phyloP scores from a whole-genome alignment of 2,888 invertebrate genomes.

The Oxystoma pomonae region DNA sequence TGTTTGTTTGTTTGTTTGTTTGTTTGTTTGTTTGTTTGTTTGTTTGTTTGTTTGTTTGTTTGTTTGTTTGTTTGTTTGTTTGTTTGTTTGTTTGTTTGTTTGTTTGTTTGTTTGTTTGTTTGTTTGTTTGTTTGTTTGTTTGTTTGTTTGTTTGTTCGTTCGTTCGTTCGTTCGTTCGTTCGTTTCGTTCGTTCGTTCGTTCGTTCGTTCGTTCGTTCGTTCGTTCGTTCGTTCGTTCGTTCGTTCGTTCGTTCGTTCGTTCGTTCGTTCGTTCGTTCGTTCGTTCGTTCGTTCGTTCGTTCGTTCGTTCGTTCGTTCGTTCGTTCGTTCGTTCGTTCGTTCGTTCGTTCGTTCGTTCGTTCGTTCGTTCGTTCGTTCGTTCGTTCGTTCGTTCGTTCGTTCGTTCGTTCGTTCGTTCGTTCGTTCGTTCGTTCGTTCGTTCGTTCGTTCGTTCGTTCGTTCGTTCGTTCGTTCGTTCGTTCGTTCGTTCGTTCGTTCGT shows the following conservation, averaged over 20 bases:
- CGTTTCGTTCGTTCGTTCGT: too few relatives aligned
- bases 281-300: constrained; percentile 1
- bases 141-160: background rate
- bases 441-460: constrained; percentile 1
- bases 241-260: background rate
- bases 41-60: background rate
- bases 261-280: background rate
- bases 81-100: background rate
- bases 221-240: background rate
- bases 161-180: too few relatives aligned
- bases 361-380: constrained; percentile 1
- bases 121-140: background rate
- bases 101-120: background rate
- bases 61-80: background rate
- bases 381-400: constrained; percentile 1
- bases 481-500: constrained; percentile 1
- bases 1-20: background rate
- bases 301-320: constrained; percentile 1
- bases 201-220: background rate
- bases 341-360: constrained; percentile 1
- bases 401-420: constrained; percentile 1
- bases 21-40: too few relatives aligned
- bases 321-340: constrained; percentile 1
- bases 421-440: constrained; percentile 1
- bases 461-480: constrained; percentile 1